phyloP scores from a whole-genome alignment of 2,888 invertebrate genomes.

The Chromoteleia sp. region DNA sequence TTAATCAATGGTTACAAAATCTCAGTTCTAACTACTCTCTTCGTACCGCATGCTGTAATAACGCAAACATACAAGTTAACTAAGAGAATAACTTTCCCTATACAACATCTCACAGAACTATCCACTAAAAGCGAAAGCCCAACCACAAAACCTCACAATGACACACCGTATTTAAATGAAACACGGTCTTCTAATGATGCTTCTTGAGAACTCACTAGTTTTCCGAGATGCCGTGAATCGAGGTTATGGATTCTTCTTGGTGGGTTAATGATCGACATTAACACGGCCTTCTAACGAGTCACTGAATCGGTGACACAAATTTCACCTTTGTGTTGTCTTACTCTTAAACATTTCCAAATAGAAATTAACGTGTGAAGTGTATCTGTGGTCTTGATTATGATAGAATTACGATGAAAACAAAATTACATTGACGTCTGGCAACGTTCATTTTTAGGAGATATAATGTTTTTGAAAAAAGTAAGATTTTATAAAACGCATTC shows the following conservation, averaged over 20 bases:
- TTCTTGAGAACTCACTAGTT: slow-evolving; percentile 20
- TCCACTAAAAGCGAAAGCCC: slow-evolving; percentile 28
- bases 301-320: slow-evolving; percentile 64
- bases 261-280: slow-evolving; percentile 66
- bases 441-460: no score
- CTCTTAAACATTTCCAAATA: background rate
- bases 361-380: background rate
- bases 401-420: no score
- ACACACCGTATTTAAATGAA: slow-evolving; percentile 19
- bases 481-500: no score
- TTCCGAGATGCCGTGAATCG: slow-evolving; percentile 39
- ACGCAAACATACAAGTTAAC: background rate
- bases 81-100: slow-evolving; percentile 30
- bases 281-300: slow-evolving; percentile 47
- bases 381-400: background rate
- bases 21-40: background rate
- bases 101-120: background rate
- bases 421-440: no score
- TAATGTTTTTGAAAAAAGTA: no score
- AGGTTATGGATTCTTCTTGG: slow-evolving; percentile 60
- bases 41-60: background rate
- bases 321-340: slow-evolving; percentile 41
- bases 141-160: slow-evolving; percentile 20
- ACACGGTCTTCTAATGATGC: slow-evolving; percentile 37
- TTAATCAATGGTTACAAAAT: slow-evolving; percentile 34